Base-by-base conservation (phyloP, 2,888 invertebrate genomes). In the Opisthograptis luteolata region DNA sequence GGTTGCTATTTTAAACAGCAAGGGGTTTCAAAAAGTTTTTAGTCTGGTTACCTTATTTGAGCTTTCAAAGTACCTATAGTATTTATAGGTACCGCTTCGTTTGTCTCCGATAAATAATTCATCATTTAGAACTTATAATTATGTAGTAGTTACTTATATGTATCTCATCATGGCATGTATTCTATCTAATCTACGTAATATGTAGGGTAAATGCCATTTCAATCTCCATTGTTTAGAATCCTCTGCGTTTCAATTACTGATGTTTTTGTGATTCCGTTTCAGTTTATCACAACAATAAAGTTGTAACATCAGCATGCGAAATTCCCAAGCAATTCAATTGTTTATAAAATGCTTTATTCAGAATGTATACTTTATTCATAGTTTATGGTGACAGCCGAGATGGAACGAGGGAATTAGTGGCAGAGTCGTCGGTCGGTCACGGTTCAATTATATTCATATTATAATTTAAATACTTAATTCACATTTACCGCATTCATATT, bases 301-400 rank as follows among this genome's bases (percentile, higher is more conserved):
- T 44, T 52, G 55, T 66, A 67, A 60, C 57, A 58, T 60, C 50
- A 51, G 34, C 56, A 67, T 67, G 68, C 53, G 68, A 73, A 63
- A 60, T 67, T 76, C 70, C 58, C 73, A 70, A 62, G 67, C 67
- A 69, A 73, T 73, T 74, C 70, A 63, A 73, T 76, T 76, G 73
- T 73, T 62, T 36, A 65, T 56, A 56, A 62, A 62, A 62, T 61
- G 47, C 50, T 58, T 63, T 64, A 58, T 60, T 58, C 43, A 53
- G 52, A 64, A 15, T 40, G 51, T 32, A 66, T 55, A 57, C 47
- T 59, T 63, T 64, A 58, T 60, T 58, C 35, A 52, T 57, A 64
- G 57, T 63, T 60, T 58, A 46, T 57, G 56, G 58, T 63, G 57
- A 57, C 44, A 55, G 34, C 37, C 43, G 49, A 63, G 62, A 48